Evolutionary conservation across 1,140 invertebrate genomes (phyloP).

Genomic region (Lasioglossum baleicum): DNA sequence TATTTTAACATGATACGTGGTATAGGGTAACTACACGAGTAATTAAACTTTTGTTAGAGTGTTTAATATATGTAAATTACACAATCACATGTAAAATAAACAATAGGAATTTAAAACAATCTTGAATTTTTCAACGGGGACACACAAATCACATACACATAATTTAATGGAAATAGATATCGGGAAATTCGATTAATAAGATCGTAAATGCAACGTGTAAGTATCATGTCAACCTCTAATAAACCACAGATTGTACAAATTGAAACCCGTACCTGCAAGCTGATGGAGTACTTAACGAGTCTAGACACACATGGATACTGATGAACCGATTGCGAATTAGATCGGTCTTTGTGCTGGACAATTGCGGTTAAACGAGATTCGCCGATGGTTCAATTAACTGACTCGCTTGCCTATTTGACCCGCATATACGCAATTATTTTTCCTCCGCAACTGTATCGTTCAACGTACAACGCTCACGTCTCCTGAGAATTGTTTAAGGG

Average conservation of each 20-base stretch:
- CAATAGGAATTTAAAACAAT: too few species aligned
- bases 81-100: too few species aligned
- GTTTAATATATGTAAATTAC: too few species aligned
- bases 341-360: conserved; percentile 4
- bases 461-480: too few species aligned
- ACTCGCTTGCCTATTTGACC: background rate
- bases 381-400: background rate
- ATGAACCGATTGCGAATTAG: background rate
- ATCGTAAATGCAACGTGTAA: background rate
- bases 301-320: background rate
- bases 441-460: background rate
- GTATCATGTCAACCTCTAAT: background rate
- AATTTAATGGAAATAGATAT: too few species aligned
- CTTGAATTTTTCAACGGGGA: too few species aligned
- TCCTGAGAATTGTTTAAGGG: background rate
- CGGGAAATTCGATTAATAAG: too few species aligned
- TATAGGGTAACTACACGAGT: too few species aligned
- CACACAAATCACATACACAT: too few species aligned
- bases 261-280: background rate
- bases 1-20: too few species aligned
- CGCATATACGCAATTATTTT: background rate
- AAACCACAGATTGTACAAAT: background rate
- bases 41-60: too few species aligned
- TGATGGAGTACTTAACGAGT: background rate
- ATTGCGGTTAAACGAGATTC: conserved; percentile 1